phyloP scores from a whole-genome alignment of 30 jellyfish, hydroid and myxozoan species.

The Nemopilema nomurai region DNA sequence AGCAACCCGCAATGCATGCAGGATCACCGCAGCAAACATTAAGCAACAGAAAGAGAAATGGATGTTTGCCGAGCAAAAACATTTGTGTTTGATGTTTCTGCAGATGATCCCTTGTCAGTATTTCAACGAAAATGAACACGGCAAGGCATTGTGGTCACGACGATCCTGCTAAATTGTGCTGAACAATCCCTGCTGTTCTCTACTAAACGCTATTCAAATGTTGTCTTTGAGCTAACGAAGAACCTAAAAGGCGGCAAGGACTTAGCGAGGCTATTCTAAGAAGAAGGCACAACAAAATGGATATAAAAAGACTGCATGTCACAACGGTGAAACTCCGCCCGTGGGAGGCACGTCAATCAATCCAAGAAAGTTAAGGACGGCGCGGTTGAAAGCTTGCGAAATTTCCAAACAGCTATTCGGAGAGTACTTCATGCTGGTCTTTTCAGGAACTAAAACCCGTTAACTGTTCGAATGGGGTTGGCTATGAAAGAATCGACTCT shows the following conservation, averaged over 20 bases:
- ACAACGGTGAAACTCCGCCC: not conserved
- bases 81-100: not conserved
- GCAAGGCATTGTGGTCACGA: not conserved
- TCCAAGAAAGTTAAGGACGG: no score
- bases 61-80: not conserved
- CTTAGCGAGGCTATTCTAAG: constrained; percentile 24
- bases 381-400: no score
- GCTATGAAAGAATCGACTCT: no score
- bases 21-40: no score
- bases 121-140: not conserved
- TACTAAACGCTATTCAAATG: not conserved
- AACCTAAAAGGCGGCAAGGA: not conserved
- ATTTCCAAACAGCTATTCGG: no score
- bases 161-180: not conserved
- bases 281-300: not conserved
- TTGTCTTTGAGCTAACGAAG: not conserved
- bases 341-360: not conserved
- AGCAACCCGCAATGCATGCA: no score
- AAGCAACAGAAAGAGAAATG: no score
- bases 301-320: not conserved
- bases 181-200: not conserved
- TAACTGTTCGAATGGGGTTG: no score
- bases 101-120: not conserved
- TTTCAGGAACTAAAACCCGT: no score
- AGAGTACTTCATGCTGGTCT: no score